Percentiles rank a stretch among this genome's conserved stretches.
Conservation (phyloP, 23 tunicate species). For the Clavelina lepadiformis region DNA sequence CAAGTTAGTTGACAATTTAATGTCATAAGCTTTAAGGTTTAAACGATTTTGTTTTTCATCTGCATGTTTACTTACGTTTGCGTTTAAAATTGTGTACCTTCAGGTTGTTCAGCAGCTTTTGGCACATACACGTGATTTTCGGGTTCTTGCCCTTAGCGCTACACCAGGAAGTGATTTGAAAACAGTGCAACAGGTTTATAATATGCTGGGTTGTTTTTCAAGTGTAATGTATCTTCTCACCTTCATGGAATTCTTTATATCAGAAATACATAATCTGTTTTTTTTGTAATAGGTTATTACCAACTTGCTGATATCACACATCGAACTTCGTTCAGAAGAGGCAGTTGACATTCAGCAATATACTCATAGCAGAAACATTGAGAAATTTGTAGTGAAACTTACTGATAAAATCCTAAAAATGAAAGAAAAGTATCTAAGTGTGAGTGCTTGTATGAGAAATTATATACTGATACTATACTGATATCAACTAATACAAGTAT, state of each 20-base stretch:
- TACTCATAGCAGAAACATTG: conserved; percentile 55
- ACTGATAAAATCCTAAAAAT: conserved; percentile 36
- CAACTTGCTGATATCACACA: conserved; percentile 67
- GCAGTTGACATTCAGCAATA: conserved; percentile 69
- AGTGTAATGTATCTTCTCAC: too few relatives aligned
- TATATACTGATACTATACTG: neutral
- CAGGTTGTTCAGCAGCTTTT: conserved; percentile 84
- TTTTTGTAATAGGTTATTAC: conserved; percentile 55
- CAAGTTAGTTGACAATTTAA: conserved; percentile 41
- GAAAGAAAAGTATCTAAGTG: conserved; percentile 47
- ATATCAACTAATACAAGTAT: neutral
- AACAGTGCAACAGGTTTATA: conserved; percentile 71
- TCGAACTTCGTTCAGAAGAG: conserved; percentile 76
- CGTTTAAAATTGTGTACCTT: neutral
- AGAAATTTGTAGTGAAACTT: conserved; percentile 87
- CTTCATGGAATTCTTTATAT: too few relatives aligned
- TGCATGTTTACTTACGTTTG: neutral
- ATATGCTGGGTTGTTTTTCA: too few relatives aligned
- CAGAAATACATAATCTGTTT: too few relatives aligned
- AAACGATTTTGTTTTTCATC: neutral
- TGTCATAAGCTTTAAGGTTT: neutral
- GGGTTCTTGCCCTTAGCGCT: conserved; percentile 86
- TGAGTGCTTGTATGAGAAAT: conserved; percentile 12
- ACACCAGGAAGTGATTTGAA: conserved; percentile 84
- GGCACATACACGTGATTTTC: conserved; percentile 38